Evolutionary conservation across 2,888 invertebrate genomes (phyloP).

Genomic region (Ophion ventricosus): DNA sequence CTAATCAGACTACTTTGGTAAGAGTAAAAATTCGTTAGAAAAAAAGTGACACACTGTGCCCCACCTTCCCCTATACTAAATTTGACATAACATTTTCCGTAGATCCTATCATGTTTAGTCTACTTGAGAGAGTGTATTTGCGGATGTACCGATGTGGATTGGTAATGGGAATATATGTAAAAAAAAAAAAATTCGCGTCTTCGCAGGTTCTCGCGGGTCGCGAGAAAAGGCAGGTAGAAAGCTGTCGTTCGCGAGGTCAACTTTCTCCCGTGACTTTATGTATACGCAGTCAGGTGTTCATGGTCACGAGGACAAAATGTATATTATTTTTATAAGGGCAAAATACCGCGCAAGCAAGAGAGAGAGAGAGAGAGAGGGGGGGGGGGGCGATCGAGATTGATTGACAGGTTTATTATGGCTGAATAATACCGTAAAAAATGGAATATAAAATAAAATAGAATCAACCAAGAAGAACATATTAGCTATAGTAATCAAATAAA

Average conservation of each 20-base stretch:
- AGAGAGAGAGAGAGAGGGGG: not conserved
- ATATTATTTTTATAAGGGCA: conserved; percentile 7
- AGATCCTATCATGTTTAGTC: not conserved
- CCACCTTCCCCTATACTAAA: no score
- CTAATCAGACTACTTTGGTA: no score
- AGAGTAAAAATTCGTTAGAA: no score
- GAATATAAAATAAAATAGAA: not conserved
- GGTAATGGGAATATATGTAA: conserved; percentile 40
- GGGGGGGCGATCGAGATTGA: not conserved
- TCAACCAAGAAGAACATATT: not conserved
- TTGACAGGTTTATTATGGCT: not conserved
- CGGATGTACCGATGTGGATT: conserved; percentile 40
- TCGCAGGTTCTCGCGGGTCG: conserved; percentile 26
- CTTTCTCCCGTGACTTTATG: conserved; percentile 63
- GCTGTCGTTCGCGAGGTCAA: conserved; percentile 66
- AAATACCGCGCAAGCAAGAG: conserved; percentile 17
- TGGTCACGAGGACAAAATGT: conserved; percentile 33
- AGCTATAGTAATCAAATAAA: not conserved
- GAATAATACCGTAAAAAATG: not conserved
- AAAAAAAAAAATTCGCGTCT: conserved; percentile 33
- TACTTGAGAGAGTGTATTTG: conserved; percentile 5
- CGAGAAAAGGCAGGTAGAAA: conserved; percentile 61
- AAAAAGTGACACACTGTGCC: no score
- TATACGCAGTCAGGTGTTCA: conserved; percentile 28
- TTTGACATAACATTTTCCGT: not conserved